These are phyloP conservation scores for Conomelus anceps DNA, from an alignment of 2,888 invertebrate genomes.

Conservation along the genomic window DNA sequence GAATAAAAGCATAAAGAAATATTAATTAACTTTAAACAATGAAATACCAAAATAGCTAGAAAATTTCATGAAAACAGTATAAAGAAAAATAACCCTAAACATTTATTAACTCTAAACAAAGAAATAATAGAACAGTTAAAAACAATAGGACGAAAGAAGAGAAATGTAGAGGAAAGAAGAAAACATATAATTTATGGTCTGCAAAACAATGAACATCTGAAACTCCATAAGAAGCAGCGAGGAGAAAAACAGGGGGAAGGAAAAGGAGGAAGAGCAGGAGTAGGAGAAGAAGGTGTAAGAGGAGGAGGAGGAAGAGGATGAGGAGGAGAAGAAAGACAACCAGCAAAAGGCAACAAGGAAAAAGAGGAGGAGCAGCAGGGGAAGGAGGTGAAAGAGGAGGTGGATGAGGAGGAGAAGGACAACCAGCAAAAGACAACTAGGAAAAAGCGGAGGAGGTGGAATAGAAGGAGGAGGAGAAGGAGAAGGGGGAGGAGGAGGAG, in stretches of 20 bases:
- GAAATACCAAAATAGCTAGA: too few species aligned
- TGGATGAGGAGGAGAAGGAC: background rate
- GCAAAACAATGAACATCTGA: too few species aligned
- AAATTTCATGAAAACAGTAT: too few species aligned
- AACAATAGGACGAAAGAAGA: background rate
- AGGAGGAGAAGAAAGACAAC: background rate
- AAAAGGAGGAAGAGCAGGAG: background rate
- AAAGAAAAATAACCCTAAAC: too few species aligned
- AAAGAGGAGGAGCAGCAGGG: background rate
- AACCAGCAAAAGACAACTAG: background rate
- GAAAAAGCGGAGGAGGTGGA: background rate
- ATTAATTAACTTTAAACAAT: too few species aligned
- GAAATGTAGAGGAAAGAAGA: background rate
- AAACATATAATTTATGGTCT: too few species aligned
- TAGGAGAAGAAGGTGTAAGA: too few species aligned
- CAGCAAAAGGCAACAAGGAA: background rate
- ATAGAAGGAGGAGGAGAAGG: background rate
- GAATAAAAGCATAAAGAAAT: too few species aligned
- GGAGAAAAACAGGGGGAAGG: background rate
- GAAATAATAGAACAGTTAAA: too few species aligned
- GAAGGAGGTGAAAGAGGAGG: background rate
- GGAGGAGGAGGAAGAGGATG: background rate
- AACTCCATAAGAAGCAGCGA: background rate
- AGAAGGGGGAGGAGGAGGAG: background rate
- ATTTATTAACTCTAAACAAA: too few species aligned